Percentiles rank a stretch among this genome's conserved stretches.
These are phyloP conservation scores for Phainopepla nitens DNA, from an alignment of 2,113 vertebrate species.

Conservation along the genomic window DNA sequence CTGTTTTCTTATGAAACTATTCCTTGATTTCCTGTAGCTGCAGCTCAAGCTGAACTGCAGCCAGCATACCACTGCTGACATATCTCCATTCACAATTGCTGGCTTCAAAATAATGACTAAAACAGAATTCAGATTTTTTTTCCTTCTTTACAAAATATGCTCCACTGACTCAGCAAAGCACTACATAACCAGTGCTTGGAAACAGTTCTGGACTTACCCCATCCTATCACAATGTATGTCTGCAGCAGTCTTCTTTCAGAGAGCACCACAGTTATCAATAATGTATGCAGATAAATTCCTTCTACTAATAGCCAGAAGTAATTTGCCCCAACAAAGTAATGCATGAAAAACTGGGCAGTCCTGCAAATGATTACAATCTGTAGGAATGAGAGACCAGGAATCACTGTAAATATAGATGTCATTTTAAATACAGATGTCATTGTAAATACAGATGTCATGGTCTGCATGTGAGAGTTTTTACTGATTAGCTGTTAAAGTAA, in stretches of 20 bases:
- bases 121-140: neutral
- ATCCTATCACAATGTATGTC: slow-evolving; percentile 87
- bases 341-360: slow-evolving; percentile 82
- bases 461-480: neutral
- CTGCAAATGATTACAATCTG: slow-evolving; percentile 81
- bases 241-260: slow-evolving; percentile 83
- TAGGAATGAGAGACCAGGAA: neutral
- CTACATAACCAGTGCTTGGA: neutral
- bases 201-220: slow-evolving; percentile 76
- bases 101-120: neutral
- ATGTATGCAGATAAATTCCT: slow-evolving; percentile 87
- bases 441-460: neutral
- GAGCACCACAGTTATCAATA: slow-evolving; percentile 84
- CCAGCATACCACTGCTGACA: neutral
- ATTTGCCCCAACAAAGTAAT: slow-evolving; percentile 91
- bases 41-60: neutral
- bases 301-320: slow-evolving; percentile 93
- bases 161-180: neutral
- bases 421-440: neutral
- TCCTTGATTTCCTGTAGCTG: neutral
- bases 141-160: neutral
- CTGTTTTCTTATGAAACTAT: neutral
- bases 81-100: neutral
- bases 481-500: neutral
- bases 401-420: neutral